Evolutionary conservation across 1,140 invertebrate genomes (phyloP).

Genomic region (Drosophila repletoides): DNA sequence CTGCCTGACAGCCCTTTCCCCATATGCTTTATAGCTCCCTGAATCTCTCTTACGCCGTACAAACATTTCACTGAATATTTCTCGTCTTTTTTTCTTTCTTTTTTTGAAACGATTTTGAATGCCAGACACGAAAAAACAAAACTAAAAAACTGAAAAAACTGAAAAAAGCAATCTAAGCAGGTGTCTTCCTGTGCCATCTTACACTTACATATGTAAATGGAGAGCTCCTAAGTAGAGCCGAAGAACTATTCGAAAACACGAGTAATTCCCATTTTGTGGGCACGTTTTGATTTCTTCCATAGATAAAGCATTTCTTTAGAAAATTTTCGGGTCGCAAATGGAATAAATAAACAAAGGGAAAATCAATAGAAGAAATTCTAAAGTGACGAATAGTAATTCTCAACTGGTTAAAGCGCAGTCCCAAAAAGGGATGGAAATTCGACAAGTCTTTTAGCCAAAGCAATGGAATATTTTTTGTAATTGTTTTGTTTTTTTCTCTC

Average conservation of each 20-base stretch:
- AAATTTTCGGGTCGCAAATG: not conserved
- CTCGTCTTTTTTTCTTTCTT: not conserved
- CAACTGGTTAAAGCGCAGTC: not conserved
- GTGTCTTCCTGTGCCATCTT: slow-evolving; percentile 30
- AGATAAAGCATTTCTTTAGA: not conserved
- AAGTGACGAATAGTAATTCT: not conserved
- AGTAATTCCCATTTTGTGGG: not conserved
- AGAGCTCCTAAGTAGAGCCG: not conserved
- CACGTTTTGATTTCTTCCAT: not conserved
- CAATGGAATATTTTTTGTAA: no score
- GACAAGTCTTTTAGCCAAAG: no score
- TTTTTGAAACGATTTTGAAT: slow-evolving; percentile 23
- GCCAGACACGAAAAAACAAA: slow-evolving; percentile 40
- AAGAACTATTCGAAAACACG: slow-evolving; percentile 15
- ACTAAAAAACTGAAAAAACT: not conserved
- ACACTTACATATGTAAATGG: slow-evolving; percentile 28
- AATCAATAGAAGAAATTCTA: slow-evolving; percentile 1
- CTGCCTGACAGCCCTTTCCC: slow-evolving; percentile 38
- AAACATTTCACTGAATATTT: no score
- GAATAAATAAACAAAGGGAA: not conserved
- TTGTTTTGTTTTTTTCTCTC: not conserved
- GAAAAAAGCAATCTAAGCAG: slow-evolving; percentile 19
- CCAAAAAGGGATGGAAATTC: no score
- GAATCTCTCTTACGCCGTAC: no score
- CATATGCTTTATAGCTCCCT: not conserved